Evolutionary conservation across 2,888 invertebrate genomes (phyloP).

Genomic region (Marronus borbonicus): DNA sequence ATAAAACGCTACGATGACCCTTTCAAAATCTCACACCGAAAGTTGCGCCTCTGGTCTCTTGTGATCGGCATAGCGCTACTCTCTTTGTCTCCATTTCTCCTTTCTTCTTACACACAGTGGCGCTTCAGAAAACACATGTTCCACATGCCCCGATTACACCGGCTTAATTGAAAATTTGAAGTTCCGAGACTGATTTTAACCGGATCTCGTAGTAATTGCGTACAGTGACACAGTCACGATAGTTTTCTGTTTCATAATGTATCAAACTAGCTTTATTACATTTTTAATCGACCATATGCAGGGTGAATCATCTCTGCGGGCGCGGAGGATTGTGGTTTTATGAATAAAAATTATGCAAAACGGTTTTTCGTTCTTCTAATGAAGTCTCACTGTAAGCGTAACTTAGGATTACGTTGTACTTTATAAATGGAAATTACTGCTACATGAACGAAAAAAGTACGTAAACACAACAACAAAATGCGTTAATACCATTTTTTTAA

Average conservation of each 20-base stretch:
- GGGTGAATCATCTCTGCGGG: too few relatives aligned
- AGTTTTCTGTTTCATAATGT: conserved; percentile 5
- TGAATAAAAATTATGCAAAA: too few relatives aligned
- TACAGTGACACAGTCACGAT: conserved; percentile 10
- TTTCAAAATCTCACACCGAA: conserved; percentile 11
- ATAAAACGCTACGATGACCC: conserved; percentile 18
- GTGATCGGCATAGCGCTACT: background rate
- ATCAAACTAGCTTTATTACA: too few relatives aligned
- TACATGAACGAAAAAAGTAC: too few relatives aligned
- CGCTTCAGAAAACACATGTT: conserved; percentile 16
- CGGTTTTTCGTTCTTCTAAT: too few relatives aligned
- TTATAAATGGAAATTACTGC: too few relatives aligned
- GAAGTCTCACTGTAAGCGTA: too few relatives aligned
- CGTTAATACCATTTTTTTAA: too few relatives aligned
- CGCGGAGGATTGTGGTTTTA: too few relatives aligned
- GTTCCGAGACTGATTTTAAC: conserved; percentile 22
- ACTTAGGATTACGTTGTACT: too few relatives aligned
- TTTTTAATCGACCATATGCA: too few relatives aligned
- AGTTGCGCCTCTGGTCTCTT: conserved; percentile 28
- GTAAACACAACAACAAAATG: too few relatives aligned
- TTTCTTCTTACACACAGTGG: background rate
- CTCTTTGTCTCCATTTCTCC: conserved; percentile 5
- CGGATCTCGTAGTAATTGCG: background rate
- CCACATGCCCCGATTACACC: conserved; percentile 19
- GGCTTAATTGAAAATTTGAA: conserved; percentile 21